Evolutionary conservation across 2,113 vertebrate species (phyloP).

Genomic region (Sinocyclocheilus maitianheensis): DNA sequence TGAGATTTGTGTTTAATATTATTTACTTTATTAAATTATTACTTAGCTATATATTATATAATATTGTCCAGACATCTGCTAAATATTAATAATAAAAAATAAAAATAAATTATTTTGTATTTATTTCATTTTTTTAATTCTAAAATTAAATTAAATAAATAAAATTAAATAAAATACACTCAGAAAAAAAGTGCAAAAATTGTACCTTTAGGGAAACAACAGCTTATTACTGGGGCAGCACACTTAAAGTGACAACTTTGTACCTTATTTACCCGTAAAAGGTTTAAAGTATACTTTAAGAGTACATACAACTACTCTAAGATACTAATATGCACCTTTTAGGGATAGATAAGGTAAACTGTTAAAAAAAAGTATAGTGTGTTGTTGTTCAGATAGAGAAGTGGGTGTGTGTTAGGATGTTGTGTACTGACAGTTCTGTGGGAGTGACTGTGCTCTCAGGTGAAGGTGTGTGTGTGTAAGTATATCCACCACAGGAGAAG

Average conservation of each 20-base stretch:
- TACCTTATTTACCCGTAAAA: too few species aligned
- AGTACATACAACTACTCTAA: background rate
- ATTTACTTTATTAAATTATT: background rate
- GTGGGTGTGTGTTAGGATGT: background rate
- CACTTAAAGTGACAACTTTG: background rate
- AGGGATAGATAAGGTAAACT: background rate
- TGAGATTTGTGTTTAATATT: background rate
- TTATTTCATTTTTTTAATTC: background rate
- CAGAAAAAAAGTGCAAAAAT: background rate
- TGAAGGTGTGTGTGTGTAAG: constrained; percentile 39
- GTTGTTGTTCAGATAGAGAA: background rate
- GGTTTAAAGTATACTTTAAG: too few species aligned
- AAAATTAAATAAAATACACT: background rate
- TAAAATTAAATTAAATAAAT: background rate
- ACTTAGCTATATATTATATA: background rate
- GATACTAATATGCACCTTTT: background rate
- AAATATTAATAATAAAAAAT: background rate
- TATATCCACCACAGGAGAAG: constrained; percentile 35
- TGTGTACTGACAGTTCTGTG: background rate
- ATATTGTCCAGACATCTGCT: background rate
- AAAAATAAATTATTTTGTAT: background rate
- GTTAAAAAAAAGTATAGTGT: background rate
- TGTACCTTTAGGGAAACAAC: too few species aligned
- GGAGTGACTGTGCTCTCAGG: constrained; percentile 34
- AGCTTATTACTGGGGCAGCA: background rate